Conservation (phyloP, 2,797 vertebrate genomes). For the Sebastes kiyomatsui region DNA sequence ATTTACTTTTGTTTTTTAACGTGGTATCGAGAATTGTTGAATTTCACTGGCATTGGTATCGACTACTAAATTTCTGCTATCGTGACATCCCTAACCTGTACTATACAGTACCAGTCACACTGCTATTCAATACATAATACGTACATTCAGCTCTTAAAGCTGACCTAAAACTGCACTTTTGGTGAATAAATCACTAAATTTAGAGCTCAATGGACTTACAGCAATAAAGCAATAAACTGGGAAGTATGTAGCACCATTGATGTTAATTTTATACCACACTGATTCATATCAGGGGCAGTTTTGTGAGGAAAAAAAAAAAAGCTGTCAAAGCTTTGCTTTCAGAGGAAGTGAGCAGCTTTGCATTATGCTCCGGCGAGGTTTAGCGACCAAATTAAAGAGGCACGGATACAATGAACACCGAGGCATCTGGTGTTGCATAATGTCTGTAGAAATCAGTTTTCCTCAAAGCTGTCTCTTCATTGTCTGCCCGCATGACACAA, state of each 20-base stretch:
- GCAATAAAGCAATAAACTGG: not conserved
- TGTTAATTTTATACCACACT: not conserved
- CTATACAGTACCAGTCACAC: not conserved
- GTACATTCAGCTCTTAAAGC: not conserved
- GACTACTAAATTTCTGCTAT: too few relatives aligned
- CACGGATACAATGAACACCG: constrained; percentile 49
- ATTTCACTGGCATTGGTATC: too few relatives aligned
- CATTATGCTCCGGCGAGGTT: constrained; percentile 42
- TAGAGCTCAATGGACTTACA: not conserved
- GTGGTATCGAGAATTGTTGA: accelerated
- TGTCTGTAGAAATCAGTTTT: constrained; percentile 53
- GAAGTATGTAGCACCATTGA: not conserved
- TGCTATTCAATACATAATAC: not conserved
- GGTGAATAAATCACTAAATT: not conserved
- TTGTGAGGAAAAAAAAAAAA: not conserved
- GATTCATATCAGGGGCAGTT: constrained; percentile 3
- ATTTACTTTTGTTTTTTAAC: too few relatives aligned
- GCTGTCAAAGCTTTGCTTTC: constrained; percentile 37
- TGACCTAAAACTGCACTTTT: not conserved
- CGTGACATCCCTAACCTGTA: too few relatives aligned
- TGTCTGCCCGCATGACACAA: constrained; percentile 58
- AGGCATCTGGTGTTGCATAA: constrained; percentile 53
- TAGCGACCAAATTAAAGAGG: constrained; percentile 51
- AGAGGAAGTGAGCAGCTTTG: constrained; percentile 35
- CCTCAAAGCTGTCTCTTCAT: constrained; percentile 61